Evolutionary conservation across 2,113 vertebrate genomes (phyloP), one percentile per base, ranked within the genome.

Genomic region (Leptosomus discolor): DNA sequence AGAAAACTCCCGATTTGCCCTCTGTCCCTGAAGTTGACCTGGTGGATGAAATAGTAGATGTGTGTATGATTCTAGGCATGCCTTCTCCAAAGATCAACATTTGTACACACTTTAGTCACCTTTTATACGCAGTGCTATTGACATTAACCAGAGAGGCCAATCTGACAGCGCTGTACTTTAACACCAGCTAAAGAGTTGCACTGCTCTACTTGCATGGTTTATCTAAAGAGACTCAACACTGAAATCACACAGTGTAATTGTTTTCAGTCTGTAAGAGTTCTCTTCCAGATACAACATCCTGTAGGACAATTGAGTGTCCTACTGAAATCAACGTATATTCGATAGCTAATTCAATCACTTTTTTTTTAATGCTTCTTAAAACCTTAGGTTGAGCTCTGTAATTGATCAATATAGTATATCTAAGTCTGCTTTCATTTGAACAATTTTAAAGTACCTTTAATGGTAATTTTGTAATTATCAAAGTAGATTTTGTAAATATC

Each of bases 71-170:
- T 98, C 97, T 98, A 98, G 98, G 98, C 98, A 98, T 98, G 98
- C 97, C 98, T 98, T 98, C 95, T 97, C 96, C 95, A 97, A 98
- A 98, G 98, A 98, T 98, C 98, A 98, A 98, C 98, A 98, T 98
- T 98, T 98, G 98, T 98, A 98, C 98, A 98, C 98, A 98, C 98
- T 98, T 98, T 97, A 98, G 98, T 98, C 98, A 97, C 98, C 98
- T 98, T 98, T 98, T 98, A 98, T 98, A 98, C 78, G 96, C 97
- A 95, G 98, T 98, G 98, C 98, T 97, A 96, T 97, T 98, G 98
- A 98, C 98, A 98, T 98, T 98, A 97, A 98, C 95, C 98, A 98
- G 98, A 98, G 96, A 95, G 97, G 97, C 97, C 30, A 80, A 94
- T 84, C 96, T 98, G 98, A 98, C 98, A 98, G 98, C 92, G 37